A percentile compares a stretch with the other conserved stretches of the same genome.
Evolutionary conservation across 2,797 vertebrate genomes (phyloP).

Genomic region (Sebastiscus albofasciatus): DNA sequence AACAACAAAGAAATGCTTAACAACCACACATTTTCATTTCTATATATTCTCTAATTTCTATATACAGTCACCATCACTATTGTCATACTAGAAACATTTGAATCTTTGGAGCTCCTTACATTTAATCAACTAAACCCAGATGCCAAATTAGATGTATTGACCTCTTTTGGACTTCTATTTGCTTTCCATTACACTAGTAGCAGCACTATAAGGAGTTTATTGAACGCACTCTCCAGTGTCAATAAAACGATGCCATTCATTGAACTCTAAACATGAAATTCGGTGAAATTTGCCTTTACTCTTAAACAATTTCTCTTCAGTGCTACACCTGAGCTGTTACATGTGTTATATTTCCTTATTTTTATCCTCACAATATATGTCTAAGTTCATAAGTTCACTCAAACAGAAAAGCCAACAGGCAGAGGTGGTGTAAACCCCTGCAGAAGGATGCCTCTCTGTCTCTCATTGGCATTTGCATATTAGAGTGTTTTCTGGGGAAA

Average conservation of each 20-base stretch:
- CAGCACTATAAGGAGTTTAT: slow-evolving; percentile 10
- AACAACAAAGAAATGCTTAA: neutral
- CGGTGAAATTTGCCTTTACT: neutral
- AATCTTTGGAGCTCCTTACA: neutral
- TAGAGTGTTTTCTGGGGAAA: slow-evolving; percentile 99
- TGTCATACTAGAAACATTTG: neutral
- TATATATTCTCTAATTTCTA: neutral
- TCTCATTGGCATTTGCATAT: slow-evolving; percentile 99
- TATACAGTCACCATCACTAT: neutral
- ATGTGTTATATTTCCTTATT: slow-evolving; percentile 19
- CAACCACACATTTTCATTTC: neutral
- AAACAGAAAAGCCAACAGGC: slow-evolving; percentile 83
- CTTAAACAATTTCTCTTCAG: neutral
- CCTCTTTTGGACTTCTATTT: slow-evolving; percentile 12
- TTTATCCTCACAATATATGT: slow-evolving; percentile 27
- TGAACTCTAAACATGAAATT: slow-evolving; percentile 20
- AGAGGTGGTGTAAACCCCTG: slow-evolving; percentile 89
- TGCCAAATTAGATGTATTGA: slow-evolving; percentile 11
- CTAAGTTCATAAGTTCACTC: slow-evolving; percentile 54
- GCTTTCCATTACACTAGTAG: slow-evolving; percentile 4
- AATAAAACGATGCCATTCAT: slow-evolving; percentile 33
- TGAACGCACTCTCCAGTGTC: slow-evolving; percentile 15
- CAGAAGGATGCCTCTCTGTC: slow-evolving; percentile 90
- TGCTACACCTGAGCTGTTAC: neutral
- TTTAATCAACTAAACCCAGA: slow-evolving; percentile 14